These are phyloP conservation scores for Brachionus koreanus DNA, from an alignment of 1,140 invertebrate genomes.

Conservation along the genomic window DNA sequence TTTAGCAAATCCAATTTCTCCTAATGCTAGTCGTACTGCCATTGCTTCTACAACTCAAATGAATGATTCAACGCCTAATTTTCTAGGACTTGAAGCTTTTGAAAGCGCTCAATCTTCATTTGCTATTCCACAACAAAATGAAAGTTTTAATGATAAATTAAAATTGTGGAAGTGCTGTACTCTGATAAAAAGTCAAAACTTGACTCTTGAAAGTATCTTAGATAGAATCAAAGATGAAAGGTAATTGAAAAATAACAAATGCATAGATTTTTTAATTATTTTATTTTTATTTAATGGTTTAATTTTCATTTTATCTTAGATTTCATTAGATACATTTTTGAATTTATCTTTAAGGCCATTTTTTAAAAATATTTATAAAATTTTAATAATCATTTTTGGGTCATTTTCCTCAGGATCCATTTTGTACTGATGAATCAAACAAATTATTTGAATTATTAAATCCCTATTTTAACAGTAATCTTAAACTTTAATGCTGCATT, in stretches of 20 bases:
- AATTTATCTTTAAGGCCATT: no score
- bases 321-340: no score
- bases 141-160: conserved; percentile 35
- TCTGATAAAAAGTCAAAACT: conserved; percentile 21
- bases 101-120: not conserved
- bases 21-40: not conserved
- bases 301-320: no score
- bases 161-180: conserved; percentile 38
- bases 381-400: no score
- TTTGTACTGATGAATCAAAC: no score
- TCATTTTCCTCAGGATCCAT: no score
- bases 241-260: not conserved
- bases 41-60: not conserved
- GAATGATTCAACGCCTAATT: not conserved
- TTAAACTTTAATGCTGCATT: no score
- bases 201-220: conserved; percentile 7
- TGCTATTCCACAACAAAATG: not conserved
- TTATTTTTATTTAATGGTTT: not conserved
- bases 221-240: conserved; percentile 21
- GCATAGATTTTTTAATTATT: not conserved
- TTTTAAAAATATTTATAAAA: no score
- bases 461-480: no score
- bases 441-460: no score
- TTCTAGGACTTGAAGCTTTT: not conserved
- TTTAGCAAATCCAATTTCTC: not conserved